phyloP scores from a whole-genome alignment of 2,888 invertebrate genomes.

The Acrocyrtus sp. region DNA sequence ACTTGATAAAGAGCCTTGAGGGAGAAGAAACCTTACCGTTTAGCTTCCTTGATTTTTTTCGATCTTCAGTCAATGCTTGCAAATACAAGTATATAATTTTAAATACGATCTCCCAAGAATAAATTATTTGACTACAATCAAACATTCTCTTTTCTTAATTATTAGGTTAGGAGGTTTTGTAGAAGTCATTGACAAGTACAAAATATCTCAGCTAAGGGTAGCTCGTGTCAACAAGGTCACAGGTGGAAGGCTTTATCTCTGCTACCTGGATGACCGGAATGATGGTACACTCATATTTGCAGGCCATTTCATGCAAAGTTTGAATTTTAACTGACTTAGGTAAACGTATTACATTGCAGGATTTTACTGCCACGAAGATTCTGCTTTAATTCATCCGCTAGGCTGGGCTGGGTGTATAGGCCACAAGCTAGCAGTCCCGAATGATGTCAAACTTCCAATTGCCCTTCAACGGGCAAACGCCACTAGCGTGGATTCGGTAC shows the following conservation, averaged over 20 bases:
- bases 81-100: conserved; percentile 72
- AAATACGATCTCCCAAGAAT: background rate
- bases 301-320: background rate
- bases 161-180: conserved; percentile 80
- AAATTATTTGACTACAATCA: too few relatives aligned
- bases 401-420: conserved; percentile 94
- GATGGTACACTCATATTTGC: conserved; percentile 35
- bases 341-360: too few relatives aligned
- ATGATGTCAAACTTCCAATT: background rate
- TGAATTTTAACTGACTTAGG: too few relatives aligned
- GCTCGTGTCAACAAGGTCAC: conserved; percentile 90
- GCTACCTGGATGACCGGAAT: conserved; percentile 82
- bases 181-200: conserved; percentile 96
- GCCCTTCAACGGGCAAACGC: too few relatives aligned
- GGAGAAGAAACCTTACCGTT: conserved; percentile 93
- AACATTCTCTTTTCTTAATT: conserved; percentile 30
- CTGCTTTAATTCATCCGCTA: conserved; percentile 93
- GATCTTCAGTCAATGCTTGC: conserved; percentile 78
- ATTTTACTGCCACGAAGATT: conserved; percentile 97
- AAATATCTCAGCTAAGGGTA: conserved; percentile 88
- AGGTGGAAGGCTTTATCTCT: conserved; percentile 89
- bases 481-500: too few relatives aligned
- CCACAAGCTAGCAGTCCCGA: conserved; percentile 86
- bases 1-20: conserved; percentile 87
- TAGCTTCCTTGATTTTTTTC: conserved; percentile 88